Conservation (phyloP, 2,113 vertebrate genomes). For the Excalfactoria chinensis region DNA sequence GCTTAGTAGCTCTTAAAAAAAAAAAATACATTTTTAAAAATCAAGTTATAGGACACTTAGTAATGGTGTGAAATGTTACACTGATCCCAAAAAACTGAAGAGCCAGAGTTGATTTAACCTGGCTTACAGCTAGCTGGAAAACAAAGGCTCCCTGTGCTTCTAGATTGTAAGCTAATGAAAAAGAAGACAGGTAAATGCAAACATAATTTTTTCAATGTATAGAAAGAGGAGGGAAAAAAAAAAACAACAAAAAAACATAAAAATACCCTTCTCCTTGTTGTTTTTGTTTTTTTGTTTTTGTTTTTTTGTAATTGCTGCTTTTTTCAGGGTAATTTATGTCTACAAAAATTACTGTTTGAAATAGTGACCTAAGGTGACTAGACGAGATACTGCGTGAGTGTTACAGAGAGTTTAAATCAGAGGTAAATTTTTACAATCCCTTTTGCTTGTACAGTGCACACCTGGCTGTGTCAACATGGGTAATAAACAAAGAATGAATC, state of each 20-base stretch:
- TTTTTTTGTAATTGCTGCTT: constrained; percentile 84
- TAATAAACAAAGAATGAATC: constrained; percentile 78
- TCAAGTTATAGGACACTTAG: constrained; percentile 57
- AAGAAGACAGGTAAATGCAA: constrained; percentile 70
- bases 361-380: constrained; percentile 80
- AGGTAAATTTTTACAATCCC: constrained; percentile 73
- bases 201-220: constrained; percentile 58
- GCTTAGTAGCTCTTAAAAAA: constrained; percentile 70
- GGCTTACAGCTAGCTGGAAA: constrained; percentile 76
- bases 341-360: constrained; percentile 76
- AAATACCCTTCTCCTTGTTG: background rate
- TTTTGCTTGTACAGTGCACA: constrained; percentile 80
- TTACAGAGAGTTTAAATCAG: constrained; percentile 76
- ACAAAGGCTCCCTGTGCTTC: constrained; percentile 79
- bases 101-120: constrained; percentile 72
- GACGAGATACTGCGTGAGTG: constrained; percentile 68
- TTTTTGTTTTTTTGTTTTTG: too few relatives aligned
- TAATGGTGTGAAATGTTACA: constrained; percentile 73
- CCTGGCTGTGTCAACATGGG: constrained; percentile 80
- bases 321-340: constrained; percentile 85
- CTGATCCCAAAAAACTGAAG: constrained; percentile 79
- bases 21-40: background rate
- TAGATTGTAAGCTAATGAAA: constrained; percentile 77
- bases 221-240: constrained; percentile 39
- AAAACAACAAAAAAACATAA: too few relatives aligned